Conservation (phyloP, 1,140 invertebrate genomes). For the Copidosoma floridanum region DNA sequence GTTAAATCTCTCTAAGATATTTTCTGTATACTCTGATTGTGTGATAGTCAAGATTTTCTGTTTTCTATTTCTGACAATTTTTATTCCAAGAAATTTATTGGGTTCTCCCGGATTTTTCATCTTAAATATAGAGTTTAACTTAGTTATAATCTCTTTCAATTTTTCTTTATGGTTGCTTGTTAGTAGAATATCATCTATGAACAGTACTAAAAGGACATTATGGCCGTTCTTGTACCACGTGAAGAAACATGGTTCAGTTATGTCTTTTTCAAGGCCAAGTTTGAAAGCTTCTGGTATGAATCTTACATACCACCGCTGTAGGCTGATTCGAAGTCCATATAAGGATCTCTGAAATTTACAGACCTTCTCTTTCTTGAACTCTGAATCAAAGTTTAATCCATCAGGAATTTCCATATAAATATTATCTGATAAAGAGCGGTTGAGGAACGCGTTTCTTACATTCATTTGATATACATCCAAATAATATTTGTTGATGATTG, state of each 20-base stretch:
- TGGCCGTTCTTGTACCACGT: not conserved
- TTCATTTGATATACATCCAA: not conserved
- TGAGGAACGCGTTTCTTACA: not conserved
- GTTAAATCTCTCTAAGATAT: no score
- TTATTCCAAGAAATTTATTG: not conserved
- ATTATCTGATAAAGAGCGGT: not conserved
- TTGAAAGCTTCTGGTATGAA: not conserved
- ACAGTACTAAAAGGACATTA: not conserved
- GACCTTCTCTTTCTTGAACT: not conserved
- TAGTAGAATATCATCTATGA: not conserved
- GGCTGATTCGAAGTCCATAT: no score
- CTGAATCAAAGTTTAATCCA: not conserved
- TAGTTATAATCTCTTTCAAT: not conserved
- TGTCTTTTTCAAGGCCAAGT: not conserved
- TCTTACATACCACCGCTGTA: not conserved
- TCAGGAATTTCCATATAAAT: conserved; percentile 5
- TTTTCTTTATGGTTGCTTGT: no score
- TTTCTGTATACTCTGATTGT: not conserved
- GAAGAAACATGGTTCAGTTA: not conserved
- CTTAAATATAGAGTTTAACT: not conserved
- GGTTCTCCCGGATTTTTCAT: not conserved
- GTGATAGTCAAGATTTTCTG: not conserved
- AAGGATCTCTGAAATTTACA: not conserved
- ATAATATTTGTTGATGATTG: not conserved
- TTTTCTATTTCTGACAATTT: not conserved